Evolutionary conservation across 2,888 invertebrate genomes (phyloP).

Genomic region (Apomyelois bistriatella): DNA sequence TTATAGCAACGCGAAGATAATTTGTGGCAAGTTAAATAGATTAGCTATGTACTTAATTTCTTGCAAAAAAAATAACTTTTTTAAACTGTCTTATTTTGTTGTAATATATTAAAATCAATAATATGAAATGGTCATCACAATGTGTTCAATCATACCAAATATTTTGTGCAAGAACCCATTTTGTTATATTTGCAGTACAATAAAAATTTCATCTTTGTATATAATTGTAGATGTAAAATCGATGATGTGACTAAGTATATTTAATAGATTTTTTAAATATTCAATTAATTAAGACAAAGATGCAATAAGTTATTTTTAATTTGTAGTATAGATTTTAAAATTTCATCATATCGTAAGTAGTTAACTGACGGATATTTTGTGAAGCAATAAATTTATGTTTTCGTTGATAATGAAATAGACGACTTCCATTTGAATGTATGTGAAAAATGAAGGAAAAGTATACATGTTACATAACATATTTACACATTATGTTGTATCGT

Average conservation of each 20-base stretch:
- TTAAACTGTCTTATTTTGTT: neutral
- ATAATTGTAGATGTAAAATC: constrained; percentile 37
- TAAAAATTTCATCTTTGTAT: constrained; percentile 42
- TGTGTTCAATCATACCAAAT: constrained; percentile 75
- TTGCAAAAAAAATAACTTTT: neutral
- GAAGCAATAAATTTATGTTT: constrained; percentile 15
- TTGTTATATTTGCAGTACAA: constrained; percentile 42
- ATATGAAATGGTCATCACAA: constrained; percentile 55
- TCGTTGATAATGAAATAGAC: neutral
- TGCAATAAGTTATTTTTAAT: constrained; percentile 34
- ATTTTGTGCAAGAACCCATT: constrained; percentile 51
- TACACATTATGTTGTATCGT: constrained; percentile 16
- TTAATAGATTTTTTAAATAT: constrained; percentile 31
- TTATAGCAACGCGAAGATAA: too few relatives aligned
- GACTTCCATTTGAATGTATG: neutral
- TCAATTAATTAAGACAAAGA: constrained; percentile 15
- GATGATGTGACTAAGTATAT: constrained; percentile 35
- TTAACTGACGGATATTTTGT: constrained; percentile 21
- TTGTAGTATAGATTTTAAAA: constrained; percentile 21
- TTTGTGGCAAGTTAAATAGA: too few relatives aligned
- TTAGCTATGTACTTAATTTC: neutral
- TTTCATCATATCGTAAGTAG: constrained; percentile 15
- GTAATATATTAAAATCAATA: constrained; percentile 15
- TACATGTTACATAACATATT: neutral
- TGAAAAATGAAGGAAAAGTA: neutral